Percentiles rank a stretch among this genome's conserved stretches.
These are phyloP conservation scores for Mustela nigripes DNA, from an alignment of 2,113 vertebrate genomes.

Conservation along the genomic window DNA sequence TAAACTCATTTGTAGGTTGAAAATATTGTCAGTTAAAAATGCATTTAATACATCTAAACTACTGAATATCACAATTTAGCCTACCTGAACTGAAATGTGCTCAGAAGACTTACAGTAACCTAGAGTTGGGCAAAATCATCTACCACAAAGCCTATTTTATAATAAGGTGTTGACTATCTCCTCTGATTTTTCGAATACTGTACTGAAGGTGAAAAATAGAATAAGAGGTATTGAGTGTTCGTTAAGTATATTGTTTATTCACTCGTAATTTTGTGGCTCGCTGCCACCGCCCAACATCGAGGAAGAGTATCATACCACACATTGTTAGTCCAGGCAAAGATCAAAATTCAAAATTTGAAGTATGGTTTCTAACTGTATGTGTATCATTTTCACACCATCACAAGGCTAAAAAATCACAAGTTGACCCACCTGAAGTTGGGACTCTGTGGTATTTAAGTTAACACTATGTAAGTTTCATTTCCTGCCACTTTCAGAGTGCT, in stretches of 20 bases:
- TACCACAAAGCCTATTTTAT: neutral
- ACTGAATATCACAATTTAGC: neutral
- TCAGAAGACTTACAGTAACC: neutral
- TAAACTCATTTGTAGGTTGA: neutral
- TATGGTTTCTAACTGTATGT: neutral
- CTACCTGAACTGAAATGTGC: neutral
- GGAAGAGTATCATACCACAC: neutral
- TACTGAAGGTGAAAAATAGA: neutral
- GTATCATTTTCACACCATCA: neutral
- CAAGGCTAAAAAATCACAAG: neutral
- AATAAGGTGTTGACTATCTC: neutral
- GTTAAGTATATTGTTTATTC: neutral
- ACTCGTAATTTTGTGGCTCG: neutral
- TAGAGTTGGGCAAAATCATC: neutral
- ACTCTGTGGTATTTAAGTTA: neutral
- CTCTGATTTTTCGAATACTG: neutral
- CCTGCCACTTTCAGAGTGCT: neutral
- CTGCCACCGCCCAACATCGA: neutral
- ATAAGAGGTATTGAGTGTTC: neutral
- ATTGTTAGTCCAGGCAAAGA: neutral
- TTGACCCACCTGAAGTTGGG: neutral
- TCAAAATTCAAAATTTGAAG: neutral
- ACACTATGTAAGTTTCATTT: neutral
- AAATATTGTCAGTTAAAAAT: neutral
- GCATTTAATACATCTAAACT: neutral